Conservation (phyloP, 2,113 vertebrate species). For the Numida meleagris region DNA sequence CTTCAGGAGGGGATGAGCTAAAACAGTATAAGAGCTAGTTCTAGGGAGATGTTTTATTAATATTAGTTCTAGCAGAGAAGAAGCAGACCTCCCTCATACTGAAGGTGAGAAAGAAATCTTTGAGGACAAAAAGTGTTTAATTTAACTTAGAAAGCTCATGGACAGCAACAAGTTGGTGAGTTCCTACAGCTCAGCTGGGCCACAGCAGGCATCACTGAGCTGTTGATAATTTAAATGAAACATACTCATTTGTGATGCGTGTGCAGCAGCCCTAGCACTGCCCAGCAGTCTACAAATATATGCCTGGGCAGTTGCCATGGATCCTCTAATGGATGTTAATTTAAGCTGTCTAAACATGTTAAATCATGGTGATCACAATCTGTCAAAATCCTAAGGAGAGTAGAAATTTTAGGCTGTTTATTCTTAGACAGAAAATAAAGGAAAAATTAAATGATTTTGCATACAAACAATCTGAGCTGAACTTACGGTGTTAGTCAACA, state of each 20-base stretch:
- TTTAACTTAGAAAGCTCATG: not conserved
- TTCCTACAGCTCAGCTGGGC: accelerated
- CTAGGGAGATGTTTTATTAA: not conserved
- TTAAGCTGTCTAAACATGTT: not conserved
- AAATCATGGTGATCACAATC: not conserved
- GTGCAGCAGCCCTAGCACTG: not conserved
- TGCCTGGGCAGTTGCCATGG: constrained; percentile 2
- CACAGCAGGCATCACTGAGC: not conserved
- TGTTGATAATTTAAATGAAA: not conserved
- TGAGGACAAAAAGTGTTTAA: not conserved
- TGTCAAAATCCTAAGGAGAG: not conserved
- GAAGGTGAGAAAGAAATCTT: not conserved
- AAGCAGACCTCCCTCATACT: not conserved
- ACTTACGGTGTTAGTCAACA: not conserved
- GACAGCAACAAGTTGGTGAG: not conserved
- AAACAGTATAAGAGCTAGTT: not conserved
- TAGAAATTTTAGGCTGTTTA: not conserved
- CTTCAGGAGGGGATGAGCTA: not conserved
- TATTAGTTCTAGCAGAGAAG: not conserved
- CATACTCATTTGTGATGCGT: not conserved
- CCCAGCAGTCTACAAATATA: not conserved
- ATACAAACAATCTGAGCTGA: not conserved
- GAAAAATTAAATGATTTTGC: not conserved
- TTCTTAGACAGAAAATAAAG: not conserved
- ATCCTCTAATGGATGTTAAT: not conserved